Percentiles rank a stretch among this genome's conserved stretches.
These are phyloP conservation scores for Pitangus sulphuratus DNA, from an alignment of 2,797 vertebrate species.

Conservation along the genomic window DNA sequence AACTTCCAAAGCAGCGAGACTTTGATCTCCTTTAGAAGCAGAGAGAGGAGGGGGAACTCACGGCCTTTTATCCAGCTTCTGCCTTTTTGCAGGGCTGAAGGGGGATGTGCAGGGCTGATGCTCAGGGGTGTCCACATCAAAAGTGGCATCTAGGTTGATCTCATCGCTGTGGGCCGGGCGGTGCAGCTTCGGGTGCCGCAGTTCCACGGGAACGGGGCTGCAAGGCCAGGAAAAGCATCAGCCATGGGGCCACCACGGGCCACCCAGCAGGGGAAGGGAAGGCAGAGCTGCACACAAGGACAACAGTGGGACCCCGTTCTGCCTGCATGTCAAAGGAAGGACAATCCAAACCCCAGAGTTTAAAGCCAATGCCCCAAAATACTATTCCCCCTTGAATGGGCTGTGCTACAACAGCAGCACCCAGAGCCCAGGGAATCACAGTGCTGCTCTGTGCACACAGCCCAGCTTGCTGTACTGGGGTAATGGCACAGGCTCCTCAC, in stretches of 20 bases:
- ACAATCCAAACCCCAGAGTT: neutral
- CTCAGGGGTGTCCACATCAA: conserved; percentile 87
- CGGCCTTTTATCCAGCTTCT: conserved; percentile 80
- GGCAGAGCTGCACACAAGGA: accelerated
- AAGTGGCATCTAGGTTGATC: conserved; percentile 87
- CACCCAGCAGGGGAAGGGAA: neutral
- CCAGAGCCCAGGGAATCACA: neutral
- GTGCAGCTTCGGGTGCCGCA: conserved; percentile 83
- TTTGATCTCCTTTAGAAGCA: conserved; percentile 26
- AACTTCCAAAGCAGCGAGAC: neutral
- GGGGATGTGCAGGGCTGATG: conserved; percentile 60
- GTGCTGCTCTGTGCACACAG: neutral
- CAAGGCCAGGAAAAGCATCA: neutral
- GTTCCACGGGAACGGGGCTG: conserved; percentile 87
- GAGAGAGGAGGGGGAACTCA: conserved; percentile 72
- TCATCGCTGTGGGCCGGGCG: conserved; percentile 76
- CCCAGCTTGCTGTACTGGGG: neutral
- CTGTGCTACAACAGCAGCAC: neutral
- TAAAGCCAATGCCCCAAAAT: neutral
- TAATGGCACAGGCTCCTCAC: neutral
- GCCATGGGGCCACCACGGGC: neutral
- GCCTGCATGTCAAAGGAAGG: neutral
- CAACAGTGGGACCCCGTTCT: neutral
- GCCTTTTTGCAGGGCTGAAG: conserved; percentile 81
- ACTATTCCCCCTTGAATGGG: neutral